Conservation (phyloP, 2,797 vertebrate species). For the Anguilla anguilla region DNA sequence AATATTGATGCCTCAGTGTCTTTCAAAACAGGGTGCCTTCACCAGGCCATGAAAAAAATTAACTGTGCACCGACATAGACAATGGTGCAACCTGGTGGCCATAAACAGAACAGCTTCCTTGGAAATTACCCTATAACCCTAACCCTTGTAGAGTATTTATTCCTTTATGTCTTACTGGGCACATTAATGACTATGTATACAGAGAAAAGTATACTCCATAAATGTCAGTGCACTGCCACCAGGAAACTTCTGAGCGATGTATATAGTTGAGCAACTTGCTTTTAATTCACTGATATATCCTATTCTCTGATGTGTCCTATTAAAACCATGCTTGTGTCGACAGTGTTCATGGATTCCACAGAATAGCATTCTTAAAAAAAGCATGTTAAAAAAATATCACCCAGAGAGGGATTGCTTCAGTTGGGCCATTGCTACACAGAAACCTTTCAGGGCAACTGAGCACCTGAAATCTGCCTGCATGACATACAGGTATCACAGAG, state of each 20-base stretch:
- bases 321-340: neutral
- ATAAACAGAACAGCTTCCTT: neutral
- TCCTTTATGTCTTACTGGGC: neutral
- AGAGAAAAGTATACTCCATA: neutral
- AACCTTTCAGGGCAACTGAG: neutral
- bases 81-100: constrained; percentile 25
- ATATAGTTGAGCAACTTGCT: neutral
- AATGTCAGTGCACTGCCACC: neutral
- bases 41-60: neutral
- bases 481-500: neutral
- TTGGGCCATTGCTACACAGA: neutral
- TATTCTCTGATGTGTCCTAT: neutral
- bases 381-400: neutral
- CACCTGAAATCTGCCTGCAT: neutral
- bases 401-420: neutral
- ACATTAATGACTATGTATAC: neutral
- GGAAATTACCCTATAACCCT: neutral
- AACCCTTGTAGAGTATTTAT: neutral
- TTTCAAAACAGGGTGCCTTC: neutral
- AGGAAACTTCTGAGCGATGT: neutral
- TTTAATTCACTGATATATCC: neutral
- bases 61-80: neutral
- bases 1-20: neutral
- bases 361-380: neutral
- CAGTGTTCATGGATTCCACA: neutral